Base-by-base conservation (phyloP, 2,888 invertebrate genomes). In the Corythucha ciliata region DNA sequence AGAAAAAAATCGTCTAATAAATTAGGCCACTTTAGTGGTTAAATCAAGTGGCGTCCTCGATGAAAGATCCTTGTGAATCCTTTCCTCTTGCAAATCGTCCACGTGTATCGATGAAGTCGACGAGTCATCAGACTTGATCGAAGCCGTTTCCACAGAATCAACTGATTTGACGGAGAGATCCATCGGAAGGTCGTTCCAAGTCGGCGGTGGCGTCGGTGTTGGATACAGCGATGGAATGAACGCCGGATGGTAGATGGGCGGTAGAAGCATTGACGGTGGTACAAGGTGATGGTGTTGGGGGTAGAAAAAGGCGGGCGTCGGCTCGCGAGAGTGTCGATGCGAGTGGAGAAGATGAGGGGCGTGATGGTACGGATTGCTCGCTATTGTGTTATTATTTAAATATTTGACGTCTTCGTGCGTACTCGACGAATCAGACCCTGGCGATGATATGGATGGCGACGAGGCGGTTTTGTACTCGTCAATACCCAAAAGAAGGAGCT, bases 381-480 rank as follows among this genome's bases (percentile, higher is more conserved):
- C n/a, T n/a, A n/a, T n/a, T n/a, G n/a, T n/a, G n/a, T n/a, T n/a
- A n/a, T n/a, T n/a, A n/a, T n/a, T n/a, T n/a, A n/a, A n/a, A 32
- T 47, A 48, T 14, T 52, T 48, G 21, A 41, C 52, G 59, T 85
- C 86, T n/a, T n/a, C n/a, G n/a, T n/a, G n/a, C n/a, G n/a, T n/a
- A n/a, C n/a, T n/a, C 16, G 86, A 87, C 64, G 84, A 82, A 63
- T 85, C 85, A 0, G 85, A 85, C 63, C 87, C 87, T 0, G 87
- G 85, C 0, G 86, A 86, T 50, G 83, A 83, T 7, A 84, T 80
- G 56, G 82, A 82, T 0, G 83, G 82, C 0, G 80, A 80, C 2
- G 75, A 48, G 12, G 56, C 52, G n/a, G 46, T 44, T 34, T 54
- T 51, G 56, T 56, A 56, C 27, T 56, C 56, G 48, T 58, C 57